Evolutionary conservation across 2,888 invertebrate species (phyloP).

Genomic region (Phymatocera aterrima): DNA sequence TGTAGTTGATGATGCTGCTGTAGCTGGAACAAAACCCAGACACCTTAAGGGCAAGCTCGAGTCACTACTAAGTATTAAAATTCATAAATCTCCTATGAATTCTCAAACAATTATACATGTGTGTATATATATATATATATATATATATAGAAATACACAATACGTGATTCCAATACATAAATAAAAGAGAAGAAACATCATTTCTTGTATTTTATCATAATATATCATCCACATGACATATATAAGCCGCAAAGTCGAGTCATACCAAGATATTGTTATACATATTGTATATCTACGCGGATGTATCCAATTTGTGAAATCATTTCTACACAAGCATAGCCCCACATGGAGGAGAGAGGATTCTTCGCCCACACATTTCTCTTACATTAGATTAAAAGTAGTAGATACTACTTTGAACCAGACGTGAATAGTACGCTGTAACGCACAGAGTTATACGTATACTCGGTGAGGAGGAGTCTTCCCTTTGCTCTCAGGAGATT

Average conservation of each 20-base stretch:
- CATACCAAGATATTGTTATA: background rate
- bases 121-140: background rate
- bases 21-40: conserved; percentile 82
- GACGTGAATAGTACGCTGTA: background rate
- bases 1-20: conserved; percentile 96
- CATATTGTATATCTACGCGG: background rate
- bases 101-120: background rate
- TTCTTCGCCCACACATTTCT: conserved; percentile 26
- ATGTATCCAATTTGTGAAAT: conserved; percentile 33
- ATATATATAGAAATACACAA: too few relatives aligned
- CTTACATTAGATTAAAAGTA: conserved; percentile 21
- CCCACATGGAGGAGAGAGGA: conserved; percentile 21
- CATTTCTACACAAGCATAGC: conserved; percentile 27
- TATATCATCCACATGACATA: background rate
- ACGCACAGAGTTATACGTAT: too few relatives aligned
- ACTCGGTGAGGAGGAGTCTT: too few relatives aligned
- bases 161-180: too few relatives aligned
- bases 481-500: too few relatives aligned
- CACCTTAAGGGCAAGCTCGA: conserved; percentile 70
- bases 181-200: too few relatives aligned
- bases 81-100: too few relatives aligned
- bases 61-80: background rate
- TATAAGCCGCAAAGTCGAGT: too few relatives aligned
- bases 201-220: background rate
- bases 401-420: background rate